Evolutionary conservation across 2,888 invertebrate genomes (phyloP).

Genomic region (Syrista parreyssii): DNA sequence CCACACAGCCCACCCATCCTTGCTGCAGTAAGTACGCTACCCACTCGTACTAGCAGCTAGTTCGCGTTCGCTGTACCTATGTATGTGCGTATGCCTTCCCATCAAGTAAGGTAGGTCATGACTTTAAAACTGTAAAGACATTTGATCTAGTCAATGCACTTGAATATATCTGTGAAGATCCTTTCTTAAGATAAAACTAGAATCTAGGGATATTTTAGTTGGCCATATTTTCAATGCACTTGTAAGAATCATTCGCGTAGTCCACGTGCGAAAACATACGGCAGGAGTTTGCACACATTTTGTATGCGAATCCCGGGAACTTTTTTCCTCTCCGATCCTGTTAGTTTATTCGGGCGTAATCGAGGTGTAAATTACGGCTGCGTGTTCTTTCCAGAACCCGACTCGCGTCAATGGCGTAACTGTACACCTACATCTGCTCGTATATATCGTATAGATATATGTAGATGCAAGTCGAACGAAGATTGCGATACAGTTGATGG

Average conservation of each 20-base stretch:
- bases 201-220: neutral
- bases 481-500: constrained; percentile 1
- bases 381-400: constrained; percentile 1
- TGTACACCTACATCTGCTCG: neutral
- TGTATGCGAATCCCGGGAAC: neutral
- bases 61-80: constrained; percentile 38
- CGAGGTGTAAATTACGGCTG: constrained; percentile 20
- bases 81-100: neutral
- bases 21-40: constrained; percentile 33
- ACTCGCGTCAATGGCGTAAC: neutral
- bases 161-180: neutral
- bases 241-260: neutral
- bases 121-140: constrained; percentile 41
- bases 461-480: constrained; percentile 33
- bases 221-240: neutral
- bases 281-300: neutral
- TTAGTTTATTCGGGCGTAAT: constrained; percentile 45
- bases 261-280: neutral
- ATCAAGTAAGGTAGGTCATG: constrained; percentile 29
- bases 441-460: constrained; percentile 6
- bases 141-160: constrained; percentile 18
- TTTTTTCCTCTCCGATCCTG: constrained; percentile 28
- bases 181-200: neutral
- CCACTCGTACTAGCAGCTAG: constrained; percentile 35
- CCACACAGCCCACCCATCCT: constrained; percentile 20